A percentile compares a stretch with the other conserved stretches of the same genome.
phyloP scores from a whole-genome alignment of 1,140 invertebrate genomes.

The Ectropis grisescens region DNA sequence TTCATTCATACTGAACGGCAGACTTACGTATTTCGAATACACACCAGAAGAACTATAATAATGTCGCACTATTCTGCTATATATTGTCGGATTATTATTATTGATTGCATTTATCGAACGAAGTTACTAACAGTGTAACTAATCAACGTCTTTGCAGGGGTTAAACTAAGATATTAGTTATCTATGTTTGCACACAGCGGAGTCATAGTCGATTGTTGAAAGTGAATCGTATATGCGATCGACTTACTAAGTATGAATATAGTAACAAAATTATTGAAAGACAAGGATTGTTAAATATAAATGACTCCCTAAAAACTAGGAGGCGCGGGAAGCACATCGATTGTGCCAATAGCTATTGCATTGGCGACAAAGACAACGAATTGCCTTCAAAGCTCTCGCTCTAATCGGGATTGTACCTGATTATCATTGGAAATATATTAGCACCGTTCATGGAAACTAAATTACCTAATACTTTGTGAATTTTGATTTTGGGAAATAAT shows the following conservation, averaged over 20 bases:
- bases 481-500: slow-evolving; percentile 65
- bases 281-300: slow-evolving; percentile 13
- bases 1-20: no score
- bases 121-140: no score
- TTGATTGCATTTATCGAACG: not conserved
- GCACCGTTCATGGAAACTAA: slow-evolving; percentile 43
- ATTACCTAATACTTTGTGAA: slow-evolving; percentile 63
- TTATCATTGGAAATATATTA: slow-evolving; percentile 28
- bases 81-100: slow-evolving; percentile 7
- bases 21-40: no score
- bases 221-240: no score
- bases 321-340: slow-evolving; percentile 50
- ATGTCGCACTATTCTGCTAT: no score
- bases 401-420: slow-evolving; percentile 29
- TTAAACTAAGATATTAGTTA: no score
- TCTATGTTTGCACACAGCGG: no score
- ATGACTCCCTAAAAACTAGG: slow-evolving; percentile 32
- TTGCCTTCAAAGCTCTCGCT: slow-evolving; percentile 11
- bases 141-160: no score
- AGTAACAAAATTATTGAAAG: no score
- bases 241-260: no score
- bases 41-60: no score
- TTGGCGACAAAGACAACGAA: slow-evolving; percentile 7
- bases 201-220: no score
- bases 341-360: slow-evolving; percentile 43